A percentile compares a stretch with the other conserved stretches of the same genome.
Conservation (phyloP, 2,113 vertebrate genomes). For the Numenius arquata region DNA sequence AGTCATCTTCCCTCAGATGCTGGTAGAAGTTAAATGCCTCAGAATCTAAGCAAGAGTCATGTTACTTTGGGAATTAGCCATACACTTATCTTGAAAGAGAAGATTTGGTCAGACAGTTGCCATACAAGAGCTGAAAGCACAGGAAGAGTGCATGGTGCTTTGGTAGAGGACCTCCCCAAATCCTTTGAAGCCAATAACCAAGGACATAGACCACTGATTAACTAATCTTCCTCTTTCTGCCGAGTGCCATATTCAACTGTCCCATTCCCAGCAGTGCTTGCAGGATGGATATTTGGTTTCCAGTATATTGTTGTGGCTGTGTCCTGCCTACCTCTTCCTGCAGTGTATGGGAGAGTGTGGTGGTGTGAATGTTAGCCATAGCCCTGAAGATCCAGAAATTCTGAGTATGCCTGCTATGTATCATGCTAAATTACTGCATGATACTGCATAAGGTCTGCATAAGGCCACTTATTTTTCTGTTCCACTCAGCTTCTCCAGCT, state of each 20-base stretch:
- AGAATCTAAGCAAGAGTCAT: constrained; percentile 44
- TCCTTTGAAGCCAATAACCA: not conserved
- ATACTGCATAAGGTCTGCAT: not conserved
- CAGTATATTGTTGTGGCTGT: not conserved
- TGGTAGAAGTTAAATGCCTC: constrained; percentile 28
- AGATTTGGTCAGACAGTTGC: not conserved
- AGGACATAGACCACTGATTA: not conserved
- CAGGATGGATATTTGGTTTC: not conserved
- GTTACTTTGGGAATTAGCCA: constrained; percentile 57
- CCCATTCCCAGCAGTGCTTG: not conserved
- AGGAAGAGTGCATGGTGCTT: not conserved
- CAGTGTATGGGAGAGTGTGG: not conserved
- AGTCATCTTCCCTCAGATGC: not conserved
- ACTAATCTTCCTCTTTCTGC: not conserved
- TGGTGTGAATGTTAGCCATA: not conserved
- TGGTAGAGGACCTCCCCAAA: not conserved
- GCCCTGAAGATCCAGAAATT: not conserved
- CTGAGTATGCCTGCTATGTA: not conserved
- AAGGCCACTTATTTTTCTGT: not conserved
- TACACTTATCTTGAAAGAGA: not conserved
- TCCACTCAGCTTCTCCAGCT: not conserved
- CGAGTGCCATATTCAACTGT: not conserved
- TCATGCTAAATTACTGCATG: not conserved
- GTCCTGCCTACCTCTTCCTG: not conserved
- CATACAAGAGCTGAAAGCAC: not conserved